Percentiles rank a stretch among this genome's conserved stretches.
phyloP scores from a whole-genome alignment of 2,888 invertebrate genomes.

The Colletes collaris region DNA sequence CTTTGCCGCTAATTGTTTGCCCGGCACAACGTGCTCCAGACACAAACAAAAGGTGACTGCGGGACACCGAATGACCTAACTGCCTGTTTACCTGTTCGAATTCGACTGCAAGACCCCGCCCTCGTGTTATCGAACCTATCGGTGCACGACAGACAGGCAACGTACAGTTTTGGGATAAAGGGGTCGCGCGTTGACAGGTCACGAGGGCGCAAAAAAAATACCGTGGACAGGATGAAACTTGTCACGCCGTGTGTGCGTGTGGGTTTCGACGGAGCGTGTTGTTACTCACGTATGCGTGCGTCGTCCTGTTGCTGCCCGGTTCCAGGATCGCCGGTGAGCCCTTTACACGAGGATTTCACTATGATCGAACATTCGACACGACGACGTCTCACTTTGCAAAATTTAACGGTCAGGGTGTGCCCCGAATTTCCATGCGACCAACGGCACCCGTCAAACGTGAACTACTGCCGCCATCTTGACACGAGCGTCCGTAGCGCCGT shows the following conservation, averaged over 20 bases:
- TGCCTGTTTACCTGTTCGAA: constrained; percentile 54
- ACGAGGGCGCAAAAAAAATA: constrained; percentile 14
- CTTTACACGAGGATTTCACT: constrained; percentile 42
- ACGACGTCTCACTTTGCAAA: constrained; percentile 56
- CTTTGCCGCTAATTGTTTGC: constrained; percentile 13
- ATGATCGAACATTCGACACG: constrained; percentile 30
- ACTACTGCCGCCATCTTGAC: constrained; percentile 77
- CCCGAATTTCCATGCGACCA: constrained; percentile 72
- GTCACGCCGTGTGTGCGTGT: constrained; percentile 43
- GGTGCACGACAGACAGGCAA: constrained; percentile 43
- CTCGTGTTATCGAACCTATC: constrained; percentile 18
- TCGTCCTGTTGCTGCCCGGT: constrained; percentile 27
- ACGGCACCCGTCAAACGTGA: constrained; percentile 78
- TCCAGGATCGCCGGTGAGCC: constrained; percentile 47
- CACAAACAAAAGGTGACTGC: constrained; percentile 53
- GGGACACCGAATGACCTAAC: constrained; percentile 35
- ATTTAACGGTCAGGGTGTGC: constrained; percentile 72
- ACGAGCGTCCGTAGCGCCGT: constrained; percentile 37
- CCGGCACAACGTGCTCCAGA: constrained; percentile 51
- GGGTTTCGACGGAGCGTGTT: constrained; percentile 28
- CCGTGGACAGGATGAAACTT: constrained; percentile 34
- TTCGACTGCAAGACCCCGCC: constrained; percentile 60
- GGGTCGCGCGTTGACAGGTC: constrained; percentile 38
- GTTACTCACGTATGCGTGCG: constrained; percentile 70
- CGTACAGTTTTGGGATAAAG: constrained; percentile 28